Conservation (phyloP, 2,113 vertebrate species). For the Saiga tatarica region DNA sequence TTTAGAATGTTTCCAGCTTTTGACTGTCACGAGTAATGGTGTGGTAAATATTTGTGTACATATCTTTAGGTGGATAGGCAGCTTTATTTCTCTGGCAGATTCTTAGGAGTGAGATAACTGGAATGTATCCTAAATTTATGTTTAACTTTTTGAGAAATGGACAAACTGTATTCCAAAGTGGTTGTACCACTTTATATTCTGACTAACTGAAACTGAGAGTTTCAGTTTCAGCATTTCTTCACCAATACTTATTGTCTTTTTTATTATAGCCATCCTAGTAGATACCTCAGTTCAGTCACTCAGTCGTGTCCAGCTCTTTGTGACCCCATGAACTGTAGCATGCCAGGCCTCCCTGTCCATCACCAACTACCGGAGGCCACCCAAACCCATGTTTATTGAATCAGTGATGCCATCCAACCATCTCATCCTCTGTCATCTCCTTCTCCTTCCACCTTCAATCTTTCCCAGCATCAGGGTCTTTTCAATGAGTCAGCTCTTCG, state of each 20-base stretch:
- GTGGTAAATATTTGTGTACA: neutral
- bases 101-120: neutral
- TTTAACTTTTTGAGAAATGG: neutral
- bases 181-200: neutral
- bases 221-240: neutral
- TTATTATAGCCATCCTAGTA: neutral
- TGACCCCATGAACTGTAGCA: no score
- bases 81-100: neutral
- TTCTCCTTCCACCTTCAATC: no score
- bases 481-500: no score
- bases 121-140: neutral
- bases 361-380: no score
- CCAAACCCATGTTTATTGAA: no score
- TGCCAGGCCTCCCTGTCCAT: no score
- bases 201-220: neutral
- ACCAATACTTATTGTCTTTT: neutral
- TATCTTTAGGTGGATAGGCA: neutral
- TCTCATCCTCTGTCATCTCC: no score
- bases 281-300: neutral
- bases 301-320: no score
- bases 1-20: neutral
- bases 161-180: neutral
- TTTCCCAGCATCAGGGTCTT: no score
- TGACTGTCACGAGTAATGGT: neutral
- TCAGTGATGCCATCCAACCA: no score